phyloP scores from a whole-genome alignment of 2,888 invertebrate species.

The Agonopterix subpropinquella region DNA sequence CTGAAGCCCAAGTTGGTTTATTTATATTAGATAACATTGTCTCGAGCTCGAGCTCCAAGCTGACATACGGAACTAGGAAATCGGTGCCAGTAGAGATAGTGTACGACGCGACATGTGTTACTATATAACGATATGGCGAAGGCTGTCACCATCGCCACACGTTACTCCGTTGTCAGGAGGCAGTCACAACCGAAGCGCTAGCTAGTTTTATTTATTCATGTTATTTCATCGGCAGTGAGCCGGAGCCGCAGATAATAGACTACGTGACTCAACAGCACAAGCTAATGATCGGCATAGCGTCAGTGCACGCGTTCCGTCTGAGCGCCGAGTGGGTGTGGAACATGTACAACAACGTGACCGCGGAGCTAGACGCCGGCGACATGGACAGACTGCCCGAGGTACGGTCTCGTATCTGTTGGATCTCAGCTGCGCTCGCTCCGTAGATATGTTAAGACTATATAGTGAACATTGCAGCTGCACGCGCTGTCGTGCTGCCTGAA shows the following conservation, averaged over 20 bases:
- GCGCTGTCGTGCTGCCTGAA: too few relatives aligned
- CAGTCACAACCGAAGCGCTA: slow-evolving; percentile 89
- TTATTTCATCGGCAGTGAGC: slow-evolving; percentile 71
- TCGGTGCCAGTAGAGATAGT: slow-evolving; percentile 91
- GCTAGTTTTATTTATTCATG: slow-evolving; percentile 59
- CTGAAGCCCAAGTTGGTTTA: slow-evolving; percentile 82
- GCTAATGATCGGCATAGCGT: slow-evolving; percentile 88
- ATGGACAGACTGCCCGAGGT: slow-evolving; percentile 90
- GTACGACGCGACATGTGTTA: slow-evolving; percentile 86
- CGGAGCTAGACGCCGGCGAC: slow-evolving; percentile 87
- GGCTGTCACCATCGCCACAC: slow-evolving; percentile 89
- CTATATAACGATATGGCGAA: slow-evolving; percentile 84
- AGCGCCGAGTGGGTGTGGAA: slow-evolving; percentile 88
- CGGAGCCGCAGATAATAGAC: slow-evolving; percentile 94
- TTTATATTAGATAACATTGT: too few relatives aligned
- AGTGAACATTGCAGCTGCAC: too few relatives aligned
- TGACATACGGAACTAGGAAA: slow-evolving; percentile 92
- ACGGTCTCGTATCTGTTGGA: slow-evolving; percentile 2
- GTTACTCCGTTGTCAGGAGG: slow-evolving; percentile 92
- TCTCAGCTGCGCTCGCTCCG: too few relatives aligned
- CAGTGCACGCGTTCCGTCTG: slow-evolving; percentile 86
- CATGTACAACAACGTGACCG: slow-evolving; percentile 88
- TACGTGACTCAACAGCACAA: slow-evolving; percentile 97
- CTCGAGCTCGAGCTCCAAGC: slow-evolving; percentile 79
- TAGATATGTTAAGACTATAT: too few relatives aligned